Conservation (phyloP, 2,888 invertebrate genomes). For the Plemyria rubiginata region DNA sequence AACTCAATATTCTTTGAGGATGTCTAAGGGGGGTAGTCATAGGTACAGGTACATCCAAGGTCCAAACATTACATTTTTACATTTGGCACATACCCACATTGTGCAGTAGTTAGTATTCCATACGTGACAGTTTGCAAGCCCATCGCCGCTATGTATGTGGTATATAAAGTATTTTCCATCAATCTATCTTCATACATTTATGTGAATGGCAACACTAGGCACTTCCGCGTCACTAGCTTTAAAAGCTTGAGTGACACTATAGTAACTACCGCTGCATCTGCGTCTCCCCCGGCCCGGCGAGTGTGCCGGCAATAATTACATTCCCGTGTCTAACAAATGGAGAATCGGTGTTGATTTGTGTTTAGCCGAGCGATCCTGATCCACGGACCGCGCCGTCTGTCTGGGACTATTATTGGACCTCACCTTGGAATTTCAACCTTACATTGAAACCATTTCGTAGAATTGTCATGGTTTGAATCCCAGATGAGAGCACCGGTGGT, state of each 20-base stretch:
- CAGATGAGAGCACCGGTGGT: too few relatives aligned
- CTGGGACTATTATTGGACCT: conserved; percentile 26
- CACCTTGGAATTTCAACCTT: conserved; percentile 3
- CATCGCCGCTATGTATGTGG: too few relatives aligned
- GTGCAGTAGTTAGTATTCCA: too few relatives aligned
- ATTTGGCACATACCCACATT: too few relatives aligned
- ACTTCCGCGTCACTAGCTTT: not conserved
- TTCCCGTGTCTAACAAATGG: conserved; percentile 87
- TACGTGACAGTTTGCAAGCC: too few relatives aligned
- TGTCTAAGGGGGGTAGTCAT: too few relatives aligned
- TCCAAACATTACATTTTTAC: too few relatives aligned
- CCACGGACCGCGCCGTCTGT: conserved; percentile 38
- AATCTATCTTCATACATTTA: not conserved
- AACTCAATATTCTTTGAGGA: too few relatives aligned
- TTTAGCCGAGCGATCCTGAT: conserved; percentile 76
- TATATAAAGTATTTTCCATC: not conserved
- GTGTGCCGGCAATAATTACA: conserved; percentile 85
- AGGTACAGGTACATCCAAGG: too few relatives aligned
- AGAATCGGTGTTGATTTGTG: conserved; percentile 86
- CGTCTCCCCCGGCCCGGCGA: conserved; percentile 60
- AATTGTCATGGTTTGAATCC: not conserved
- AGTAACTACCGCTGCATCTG: conserved; percentile 29
- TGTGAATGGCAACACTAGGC: not conserved
- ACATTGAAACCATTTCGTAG: not conserved
- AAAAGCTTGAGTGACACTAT: conserved; percentile 63